phyloP scores from a whole-genome alignment of 1,140 invertebrate genomes.

The Octopus bimaculoides region DNA sequence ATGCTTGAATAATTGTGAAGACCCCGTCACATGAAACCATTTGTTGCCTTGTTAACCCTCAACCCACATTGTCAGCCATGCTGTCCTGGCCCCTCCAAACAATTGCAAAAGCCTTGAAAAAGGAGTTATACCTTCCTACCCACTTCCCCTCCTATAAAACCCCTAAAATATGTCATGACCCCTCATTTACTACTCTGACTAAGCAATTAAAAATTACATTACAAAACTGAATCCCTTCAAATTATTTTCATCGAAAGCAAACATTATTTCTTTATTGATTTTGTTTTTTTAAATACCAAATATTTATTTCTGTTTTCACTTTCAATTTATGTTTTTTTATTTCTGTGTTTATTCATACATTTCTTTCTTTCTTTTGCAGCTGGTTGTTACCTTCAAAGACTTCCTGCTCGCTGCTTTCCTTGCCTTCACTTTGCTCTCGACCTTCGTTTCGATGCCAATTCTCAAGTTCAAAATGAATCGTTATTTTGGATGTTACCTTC shows the following conservation, averaged over 20 bases:
- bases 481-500: conserved; percentile 54
- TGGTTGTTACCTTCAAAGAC: conserved; percentile 52
- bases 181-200: too few species aligned
- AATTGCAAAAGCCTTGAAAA: too few species aligned
- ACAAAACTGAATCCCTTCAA: too few species aligned
- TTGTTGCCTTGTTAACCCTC: too few species aligned
- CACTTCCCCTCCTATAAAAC: too few species aligned
- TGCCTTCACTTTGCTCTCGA: conserved; percentile 52
- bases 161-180: too few species aligned
- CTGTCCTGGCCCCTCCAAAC: too few species aligned
- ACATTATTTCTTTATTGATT: conserved; percentile 3
- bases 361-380: conserved; percentile 43
- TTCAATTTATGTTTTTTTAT: neutral
- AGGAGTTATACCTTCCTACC: too few species aligned
- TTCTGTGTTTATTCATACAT: neutral
- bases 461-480: conserved; percentile 54
- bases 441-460: conserved; percentile 44
- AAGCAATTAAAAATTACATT: too few species aligned
- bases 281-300: neutral
- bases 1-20: too few species aligned
- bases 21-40: too few species aligned
- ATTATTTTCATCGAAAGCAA: neutral
- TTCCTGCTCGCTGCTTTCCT: conserved; percentile 56
- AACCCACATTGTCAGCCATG: too few species aligned
- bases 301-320: neutral